Evolutionary conservation across 2,888 invertebrate species (phyloP).

Genomic region (Campoletis raptor): DNA sequence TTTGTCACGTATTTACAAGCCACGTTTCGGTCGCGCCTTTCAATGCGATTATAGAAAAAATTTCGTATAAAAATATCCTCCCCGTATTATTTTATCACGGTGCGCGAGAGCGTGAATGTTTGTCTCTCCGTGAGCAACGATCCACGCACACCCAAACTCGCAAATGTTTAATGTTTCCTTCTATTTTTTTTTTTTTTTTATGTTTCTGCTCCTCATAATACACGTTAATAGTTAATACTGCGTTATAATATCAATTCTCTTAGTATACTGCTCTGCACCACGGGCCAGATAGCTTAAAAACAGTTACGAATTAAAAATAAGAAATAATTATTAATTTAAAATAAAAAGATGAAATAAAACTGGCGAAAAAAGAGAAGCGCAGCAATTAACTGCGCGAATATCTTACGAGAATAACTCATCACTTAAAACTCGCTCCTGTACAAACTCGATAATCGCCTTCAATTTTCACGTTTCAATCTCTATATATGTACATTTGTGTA

Average conservation of each 20-base stretch:
- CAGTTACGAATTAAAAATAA: conserved; percentile 53
- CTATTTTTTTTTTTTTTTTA: neutral
- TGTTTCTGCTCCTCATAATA: conserved; percentile 33
- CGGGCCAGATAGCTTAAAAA: conserved; percentile 78
- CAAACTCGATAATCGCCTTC: conserved; percentile 34
- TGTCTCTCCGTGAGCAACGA: conserved; percentile 75
- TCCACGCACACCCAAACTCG: conserved; percentile 66
- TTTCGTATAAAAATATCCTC: conserved; percentile 85
- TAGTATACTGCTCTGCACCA: conserved; percentile 77
- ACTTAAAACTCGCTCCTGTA: conserved; percentile 39
- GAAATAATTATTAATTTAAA: conserved; percentile 59
- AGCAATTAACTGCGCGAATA: conserved; percentile 55
- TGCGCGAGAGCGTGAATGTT: conserved; percentile 77
- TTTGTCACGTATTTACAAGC: conserved; percentile 77
- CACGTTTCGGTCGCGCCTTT: conserved; percentile 67
- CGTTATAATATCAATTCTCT: conserved; percentile 80
- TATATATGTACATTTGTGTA: conserved; percentile 26
- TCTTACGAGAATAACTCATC: conserved; percentile 64
- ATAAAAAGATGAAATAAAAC: conserved; percentile 51
- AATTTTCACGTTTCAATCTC: conserved; percentile 24
- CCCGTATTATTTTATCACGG: conserved; percentile 69
- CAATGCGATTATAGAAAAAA: conserved; percentile 80
- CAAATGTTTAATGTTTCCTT: neutral
- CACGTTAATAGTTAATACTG: conserved; percentile 82
- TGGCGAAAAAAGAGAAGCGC: conserved; percentile 63